phyloP scores from a whole-genome alignment of 2,888 invertebrate genomes.

The Rhagonycha fulva region DNA sequence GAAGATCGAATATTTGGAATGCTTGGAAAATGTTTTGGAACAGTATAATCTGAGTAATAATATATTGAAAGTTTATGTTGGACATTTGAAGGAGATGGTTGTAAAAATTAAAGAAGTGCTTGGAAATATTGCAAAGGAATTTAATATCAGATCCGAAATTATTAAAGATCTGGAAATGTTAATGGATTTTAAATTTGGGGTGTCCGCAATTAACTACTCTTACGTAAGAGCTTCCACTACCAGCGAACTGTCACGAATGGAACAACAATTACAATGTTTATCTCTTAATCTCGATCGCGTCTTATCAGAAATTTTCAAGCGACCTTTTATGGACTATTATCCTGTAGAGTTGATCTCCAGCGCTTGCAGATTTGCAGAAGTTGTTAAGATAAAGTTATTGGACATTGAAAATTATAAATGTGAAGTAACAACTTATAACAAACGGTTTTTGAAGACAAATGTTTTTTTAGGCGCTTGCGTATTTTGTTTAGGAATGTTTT shows the following conservation, averaged over 20 bases:
- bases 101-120: neutral
- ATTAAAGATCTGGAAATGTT: neutral
- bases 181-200: neutral
- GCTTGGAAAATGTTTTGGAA: constrained; percentile 8
- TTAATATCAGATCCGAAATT: neutral
- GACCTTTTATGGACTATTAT: neutral
- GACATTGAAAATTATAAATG: neutral
- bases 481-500: neutral
- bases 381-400: neutral
- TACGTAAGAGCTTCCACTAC: neutral
- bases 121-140: neutral
- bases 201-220: neutral
- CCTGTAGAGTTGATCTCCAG: neutral
- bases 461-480: neutral
- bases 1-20: constrained; percentile 7
- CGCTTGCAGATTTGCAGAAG: neutral
- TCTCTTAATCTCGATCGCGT: neutral
- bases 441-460: neutral
- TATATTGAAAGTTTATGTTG: neutral
- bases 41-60: constrained; percentile 4
- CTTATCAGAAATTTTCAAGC: neutral
- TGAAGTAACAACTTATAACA: neutral
- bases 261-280: neutral
- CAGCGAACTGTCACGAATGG: neutral
- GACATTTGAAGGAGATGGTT: neutral